Conservation (phyloP, 2,113 vertebrate species). For the Equus przewalskii region DNA sequence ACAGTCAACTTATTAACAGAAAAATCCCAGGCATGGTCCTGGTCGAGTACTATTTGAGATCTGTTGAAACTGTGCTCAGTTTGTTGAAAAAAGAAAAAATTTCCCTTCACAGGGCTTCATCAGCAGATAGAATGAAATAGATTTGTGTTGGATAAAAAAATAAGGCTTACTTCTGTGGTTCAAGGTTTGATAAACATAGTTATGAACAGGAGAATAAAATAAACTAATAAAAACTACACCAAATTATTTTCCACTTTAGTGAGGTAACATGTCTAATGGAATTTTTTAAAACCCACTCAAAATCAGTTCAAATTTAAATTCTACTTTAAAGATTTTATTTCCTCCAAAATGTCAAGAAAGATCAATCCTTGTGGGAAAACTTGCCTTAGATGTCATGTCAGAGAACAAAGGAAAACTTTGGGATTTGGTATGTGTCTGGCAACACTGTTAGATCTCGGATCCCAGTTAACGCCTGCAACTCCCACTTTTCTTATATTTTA, state of each 20-base stretch:
- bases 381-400: neutral
- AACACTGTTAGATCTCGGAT: neutral
- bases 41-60: neutral
- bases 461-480: neutral
- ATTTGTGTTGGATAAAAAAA: neutral
- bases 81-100: neutral
- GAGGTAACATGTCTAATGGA: neutral
- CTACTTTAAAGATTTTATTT: neutral
- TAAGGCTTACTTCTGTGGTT: neutral
- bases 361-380: neutral
- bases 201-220: neutral
- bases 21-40: neutral
- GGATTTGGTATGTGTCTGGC: neutral
- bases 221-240: neutral
- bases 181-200: neutral
- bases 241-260: constrained; percentile 1
- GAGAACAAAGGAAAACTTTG: neutral
- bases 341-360: neutral
- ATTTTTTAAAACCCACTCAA: constrained; percentile 12
- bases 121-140: constrained; percentile 16
- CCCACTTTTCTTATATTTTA: neutral
- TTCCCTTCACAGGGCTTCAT: neutral
- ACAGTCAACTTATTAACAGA: constrained; percentile 33
- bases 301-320: neutral
- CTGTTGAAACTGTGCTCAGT: neutral